Conservation (phyloP, 2,888 invertebrate genomes). For the Mimumesa dahlbomi region DNA sequence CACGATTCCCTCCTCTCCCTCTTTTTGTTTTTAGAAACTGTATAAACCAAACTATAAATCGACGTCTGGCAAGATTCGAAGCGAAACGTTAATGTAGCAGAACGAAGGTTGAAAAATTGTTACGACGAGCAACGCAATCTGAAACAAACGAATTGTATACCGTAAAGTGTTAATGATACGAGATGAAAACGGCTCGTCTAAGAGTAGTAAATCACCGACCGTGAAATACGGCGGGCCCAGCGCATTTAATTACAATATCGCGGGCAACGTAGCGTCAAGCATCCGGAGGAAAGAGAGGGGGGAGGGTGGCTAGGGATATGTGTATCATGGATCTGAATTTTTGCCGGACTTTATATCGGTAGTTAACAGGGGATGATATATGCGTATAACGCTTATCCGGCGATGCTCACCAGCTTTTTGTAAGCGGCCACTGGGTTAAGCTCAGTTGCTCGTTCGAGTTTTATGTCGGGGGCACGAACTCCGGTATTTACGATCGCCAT, state of each 20-base stretch:
- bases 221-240: constrained; percentile 24
- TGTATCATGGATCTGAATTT: constrained; percentile 33
- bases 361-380: constrained; percentile 62
- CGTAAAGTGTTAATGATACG: constrained; percentile 57
- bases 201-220: constrained; percentile 43
- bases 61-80: constrained; percentile 6
- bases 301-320: too few species aligned
- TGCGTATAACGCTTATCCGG: constrained; percentile 52
- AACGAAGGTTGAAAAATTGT: constrained; percentile 55
- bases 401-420: constrained; percentile 44
- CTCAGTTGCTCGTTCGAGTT: constrained; percentile 47
- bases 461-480: constrained; percentile 54
- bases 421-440: constrained; percentile 40
- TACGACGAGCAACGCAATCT: constrained; percentile 28
- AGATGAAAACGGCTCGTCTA: constrained; percentile 47
- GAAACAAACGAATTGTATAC: constrained; percentile 14
- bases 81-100: constrained; percentile 54
- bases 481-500: constrained; percentile 61
- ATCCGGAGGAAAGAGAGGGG: background rate
- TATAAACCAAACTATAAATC: constrained; percentile 32
- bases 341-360: constrained; percentile 60
- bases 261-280: constrained; percentile 12
- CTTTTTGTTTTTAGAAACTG: constrained; percentile 25
- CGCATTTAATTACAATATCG: constrained; percentile 53
- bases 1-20: background rate